phyloP scores from a whole-genome alignment of 53 echinoderm and acorn worm species.

The Henricia sp. region DNA sequence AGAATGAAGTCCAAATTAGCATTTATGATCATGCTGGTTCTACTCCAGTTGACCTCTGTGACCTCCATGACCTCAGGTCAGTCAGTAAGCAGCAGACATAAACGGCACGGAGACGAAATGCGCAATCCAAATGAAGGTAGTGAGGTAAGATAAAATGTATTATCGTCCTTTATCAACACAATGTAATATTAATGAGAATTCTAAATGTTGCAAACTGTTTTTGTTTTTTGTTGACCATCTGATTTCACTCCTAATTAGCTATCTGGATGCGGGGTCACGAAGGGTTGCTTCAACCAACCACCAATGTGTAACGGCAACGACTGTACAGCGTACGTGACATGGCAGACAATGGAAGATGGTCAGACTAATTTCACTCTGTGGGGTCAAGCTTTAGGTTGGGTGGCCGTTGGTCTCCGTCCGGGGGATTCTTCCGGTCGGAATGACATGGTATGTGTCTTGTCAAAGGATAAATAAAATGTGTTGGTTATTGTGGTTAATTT shows the following conservation, averaged over 20 bases:
- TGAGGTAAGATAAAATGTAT: neutral
- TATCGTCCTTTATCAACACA: neutral
- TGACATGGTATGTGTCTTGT: slow-evolving; percentile 39
- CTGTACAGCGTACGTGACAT: slow-evolving; percentile 33
- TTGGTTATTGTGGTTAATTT: neutral
- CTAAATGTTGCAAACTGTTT: neutral
- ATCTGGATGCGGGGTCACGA: slow-evolving; percentile 12
- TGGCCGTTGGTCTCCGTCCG: slow-evolving; percentile 22
- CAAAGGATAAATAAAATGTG: neutral
- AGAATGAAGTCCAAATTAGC: neutral
- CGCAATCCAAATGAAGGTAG: neutral
- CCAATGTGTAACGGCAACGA: slow-evolving; percentile 4
- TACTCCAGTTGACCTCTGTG: neutral
- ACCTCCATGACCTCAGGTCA: neutral
- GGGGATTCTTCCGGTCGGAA: neutral
- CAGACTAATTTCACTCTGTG: neutral
- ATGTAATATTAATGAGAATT: neutral
- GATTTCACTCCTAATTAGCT: neutral
- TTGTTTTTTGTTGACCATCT: too few relatives aligned
- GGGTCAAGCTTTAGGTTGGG: slow-evolving; percentile 1
- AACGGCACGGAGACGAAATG: neutral
- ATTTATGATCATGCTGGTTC: neutral
- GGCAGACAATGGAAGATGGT: neutral
- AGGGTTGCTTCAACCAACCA: slow-evolving; percentile 46
- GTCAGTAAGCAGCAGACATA: neutral